Base-by-base conservation (phyloP, 2,888 invertebrate species). In the Sarcophaga carnaria region DNA sequence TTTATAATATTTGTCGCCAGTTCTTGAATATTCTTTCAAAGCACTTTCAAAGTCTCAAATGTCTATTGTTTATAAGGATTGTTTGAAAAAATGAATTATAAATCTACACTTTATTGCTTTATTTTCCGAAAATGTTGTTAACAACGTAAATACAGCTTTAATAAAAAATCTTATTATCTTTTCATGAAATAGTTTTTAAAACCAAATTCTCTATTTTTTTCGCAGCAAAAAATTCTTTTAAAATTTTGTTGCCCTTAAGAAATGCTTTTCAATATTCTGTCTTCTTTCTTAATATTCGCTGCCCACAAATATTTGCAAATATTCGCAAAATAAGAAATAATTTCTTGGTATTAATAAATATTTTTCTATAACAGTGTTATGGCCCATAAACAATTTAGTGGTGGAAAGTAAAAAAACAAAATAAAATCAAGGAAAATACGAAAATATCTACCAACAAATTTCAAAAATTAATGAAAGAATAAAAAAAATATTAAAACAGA, bases 361-460 rank as follows among this genome's bases (percentile, higher is more conserved):
- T 71, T 75, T 84, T 60, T 77, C 62, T 72, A 83, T 83, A 80
- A 71, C 79, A 80, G 75, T 83, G n/a, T 71, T n/a, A 27, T 66
- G 74, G 59, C n/a, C 45, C 64, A 80, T 80, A 80, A 80, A 80
- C 64, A 76, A 80, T 80, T 80, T 76, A 84, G 84, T 84, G 69
- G 80, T 70, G 22, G 47, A 60, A 75, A 69, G 59, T 70, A 70
- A 20, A 45, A 20, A 64, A 69, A 64, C 12, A 54, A 49, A 47
- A 54, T 22, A 25, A 70, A 69, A 54, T n/a, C 8, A 22, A 64
- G 47, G 12, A 25, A 20, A 70, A 70, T 54, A 6, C 20, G n/a
- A 5, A 76, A 20, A 82, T 49, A 49, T 12, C 3, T 25, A 37
- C 14, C 49, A 49, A 49, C 14, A 49, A 49, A 49, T 14, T 49